Base-by-base conservation (phyloP, 1,140 invertebrate species). In the Sarcophaga peregrina region DNA sequence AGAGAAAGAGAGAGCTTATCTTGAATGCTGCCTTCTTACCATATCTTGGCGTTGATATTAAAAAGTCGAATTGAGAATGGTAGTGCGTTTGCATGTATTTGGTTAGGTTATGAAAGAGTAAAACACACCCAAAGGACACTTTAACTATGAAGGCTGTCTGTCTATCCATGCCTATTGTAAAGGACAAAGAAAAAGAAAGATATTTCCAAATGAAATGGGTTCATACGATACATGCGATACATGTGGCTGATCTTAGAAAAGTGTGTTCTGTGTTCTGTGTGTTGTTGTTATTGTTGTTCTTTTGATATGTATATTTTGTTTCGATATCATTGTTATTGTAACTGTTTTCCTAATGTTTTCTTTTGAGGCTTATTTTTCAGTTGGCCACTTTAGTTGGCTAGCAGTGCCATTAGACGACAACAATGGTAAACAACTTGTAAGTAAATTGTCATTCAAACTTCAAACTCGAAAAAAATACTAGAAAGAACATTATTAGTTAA, bases 371-470 rank as follows among this genome's bases (percentile, higher is more conserved):
- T 37, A 37, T 20, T 68, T 68, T 68, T 68, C 62, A 20, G 17
- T 68, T 68, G 62, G 62, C 62, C 62, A 68, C 62, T 68, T 68
- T 68, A 8, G 62, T 20, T 68, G n/a, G 10, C 15, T 58, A 13
- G n/a, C 20, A 25, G 17, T 68, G 62, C 62, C n/a, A 20, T 68
- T 62, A 20, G 20, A 68, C n/a, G 62, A 25, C 62, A 20, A 68
- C 62, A 68, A 68, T 68, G 62, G 10, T 25, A 68, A 68, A 68
- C 62, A 68, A 68, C 11, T 25, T 82, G 45, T 82, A 50, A 76
- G 54, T 78, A 54, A 54, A 10, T 82, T 82, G 73, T 82, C 74
- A 82, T 68, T 82, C 72, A 82, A 82, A 82, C 82, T 78, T 82
- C 50, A 82, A 78, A 81, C 62, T 78, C 15, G 82, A 83, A 82